phyloP scores from a whole-genome alignment of 2,797 vertebrate species.

The Steatocranus sp. region DNA sequence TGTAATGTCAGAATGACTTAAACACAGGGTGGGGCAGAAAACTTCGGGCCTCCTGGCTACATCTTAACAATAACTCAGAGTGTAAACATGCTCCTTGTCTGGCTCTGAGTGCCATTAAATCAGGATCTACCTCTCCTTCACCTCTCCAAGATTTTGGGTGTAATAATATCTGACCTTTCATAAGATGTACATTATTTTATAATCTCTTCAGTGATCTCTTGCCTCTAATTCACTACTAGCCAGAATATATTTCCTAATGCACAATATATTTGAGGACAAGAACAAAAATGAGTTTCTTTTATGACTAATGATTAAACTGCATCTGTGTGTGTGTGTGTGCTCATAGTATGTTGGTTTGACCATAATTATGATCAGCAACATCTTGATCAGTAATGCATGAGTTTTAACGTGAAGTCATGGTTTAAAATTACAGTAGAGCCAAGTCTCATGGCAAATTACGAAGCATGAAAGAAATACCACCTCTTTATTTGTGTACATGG shows the following conservation, averaged over 20 bases:
- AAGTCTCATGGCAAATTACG: not conserved
- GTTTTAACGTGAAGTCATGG: not conserved
- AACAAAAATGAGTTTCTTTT: not conserved
- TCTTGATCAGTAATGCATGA: not conserved
- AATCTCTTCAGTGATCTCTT: not conserved
- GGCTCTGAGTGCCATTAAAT: not conserved
- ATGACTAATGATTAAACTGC: not conserved
- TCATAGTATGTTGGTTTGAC: not conserved
- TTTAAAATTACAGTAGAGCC: not conserved
- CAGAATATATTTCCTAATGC: not conserved
- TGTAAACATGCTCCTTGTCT: not conserved
- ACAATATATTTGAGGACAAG: not conserved
- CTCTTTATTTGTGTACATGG: not conserved
- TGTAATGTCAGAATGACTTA: not conserved
- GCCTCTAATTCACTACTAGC: not conserved
- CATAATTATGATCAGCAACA: not conserved
- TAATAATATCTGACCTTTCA: not conserved
- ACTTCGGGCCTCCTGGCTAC: not conserved
- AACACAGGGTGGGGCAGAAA: not conserved
- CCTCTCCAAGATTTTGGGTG: not conserved
- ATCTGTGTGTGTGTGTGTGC: not conserved
- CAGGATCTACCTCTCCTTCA: not conserved
- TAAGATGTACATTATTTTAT: not conserved
- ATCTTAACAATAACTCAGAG: not conserved
- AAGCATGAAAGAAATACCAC: not conserved